phyloP scores from a whole-genome alignment of 1,140 invertebrate species.

The Belonocnema kinseyi region DNA sequence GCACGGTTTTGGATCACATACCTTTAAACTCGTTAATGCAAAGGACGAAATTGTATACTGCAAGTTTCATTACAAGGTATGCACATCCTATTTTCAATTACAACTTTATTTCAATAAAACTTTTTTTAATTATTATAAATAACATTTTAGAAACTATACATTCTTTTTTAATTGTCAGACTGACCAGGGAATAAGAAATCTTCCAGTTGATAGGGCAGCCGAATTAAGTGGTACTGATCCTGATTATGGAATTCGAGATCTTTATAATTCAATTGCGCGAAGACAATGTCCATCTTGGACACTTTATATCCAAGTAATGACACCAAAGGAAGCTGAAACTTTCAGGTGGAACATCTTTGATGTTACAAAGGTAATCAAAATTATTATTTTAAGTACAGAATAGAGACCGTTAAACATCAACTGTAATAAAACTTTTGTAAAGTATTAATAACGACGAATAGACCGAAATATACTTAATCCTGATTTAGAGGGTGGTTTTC shows the following conservation, averaged over 20 bases:
- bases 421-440: no score
- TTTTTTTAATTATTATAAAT: background rate
- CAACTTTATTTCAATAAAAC: background rate
- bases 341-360: conserved; percentile 93
- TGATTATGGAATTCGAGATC: conserved; percentile 91
- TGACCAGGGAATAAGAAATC: conserved; percentile 92
- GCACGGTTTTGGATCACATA: conserved; percentile 97
- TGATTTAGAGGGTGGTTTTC: no score
- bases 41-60: conserved; percentile 87
- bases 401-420: no score
- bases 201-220: conserved; percentile 84
- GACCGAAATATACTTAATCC: no score
- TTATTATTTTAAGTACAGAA: no score
- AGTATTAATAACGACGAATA: no score
- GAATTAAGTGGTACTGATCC: conserved; percentile 87
- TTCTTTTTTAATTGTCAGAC: conserved; percentile 76
- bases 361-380: conserved; percentile 85
- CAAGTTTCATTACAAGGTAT: conserved; percentile 95
- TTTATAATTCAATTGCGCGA: conserved; percentile 92
- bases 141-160: background rate
- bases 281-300: conserved; percentile 90
- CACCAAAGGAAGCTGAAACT: conserved; percentile 82
- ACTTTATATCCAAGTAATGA: conserved; percentile 88
- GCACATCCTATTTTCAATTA: background rate
- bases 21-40: conserved; percentile 94